Base-by-base conservation (phyloP, 2,797 vertebrate genomes). In the Natrix natrix region DNA sequence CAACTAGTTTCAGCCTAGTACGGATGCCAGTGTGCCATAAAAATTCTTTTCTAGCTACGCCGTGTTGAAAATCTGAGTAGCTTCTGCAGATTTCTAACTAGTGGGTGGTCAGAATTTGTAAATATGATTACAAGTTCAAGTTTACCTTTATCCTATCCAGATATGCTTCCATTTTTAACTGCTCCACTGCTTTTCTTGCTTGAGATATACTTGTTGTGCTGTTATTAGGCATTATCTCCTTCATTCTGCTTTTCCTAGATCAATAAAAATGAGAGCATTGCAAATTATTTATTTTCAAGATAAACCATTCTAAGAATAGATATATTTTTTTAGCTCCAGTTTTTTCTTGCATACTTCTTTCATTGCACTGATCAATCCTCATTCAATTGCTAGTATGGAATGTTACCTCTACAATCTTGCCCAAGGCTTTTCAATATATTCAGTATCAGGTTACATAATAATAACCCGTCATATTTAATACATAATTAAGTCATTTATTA, bases 91-190 rank as follows among this genome's bases (percentile, higher is more conserved):
- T 24, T 24, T 83, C 43, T 48, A 83, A 24, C 78, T 43, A 48
- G 43, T 22, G 78, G 43, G 1, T 83, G 10, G 20, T 43, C 37
- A 74, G 16, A 83, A 83, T 83, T 52, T 87, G 61, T 74, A 32
- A 88, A 89, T 20, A 95, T 94, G 92, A 56, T 69, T 69, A 24
- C 66, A 57, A 61, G 32, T 93, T 0, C 83, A 93, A 91, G 32
- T 92, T 97, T 98, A 99, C 99, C 99, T 99, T 99, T 97, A 99
- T 99, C 95, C 99, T 98, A 93, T 99, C 99, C 99, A 99, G 99
- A 95, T 99, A 99, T 92, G 99, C 99, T 97, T 99, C 99, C 99
- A 99, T 99, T 98, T 99, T 99, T 86, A 99, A 98, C 96, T 99
- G 99, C 95, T 99, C 99, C 97, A 99, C 99, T 28, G 99, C 98